A percentile compares a stretch with the other conserved stretches of the same genome.
Conservation (phyloP, 2,797 vertebrate species). For the Mus minutoides region DNA sequence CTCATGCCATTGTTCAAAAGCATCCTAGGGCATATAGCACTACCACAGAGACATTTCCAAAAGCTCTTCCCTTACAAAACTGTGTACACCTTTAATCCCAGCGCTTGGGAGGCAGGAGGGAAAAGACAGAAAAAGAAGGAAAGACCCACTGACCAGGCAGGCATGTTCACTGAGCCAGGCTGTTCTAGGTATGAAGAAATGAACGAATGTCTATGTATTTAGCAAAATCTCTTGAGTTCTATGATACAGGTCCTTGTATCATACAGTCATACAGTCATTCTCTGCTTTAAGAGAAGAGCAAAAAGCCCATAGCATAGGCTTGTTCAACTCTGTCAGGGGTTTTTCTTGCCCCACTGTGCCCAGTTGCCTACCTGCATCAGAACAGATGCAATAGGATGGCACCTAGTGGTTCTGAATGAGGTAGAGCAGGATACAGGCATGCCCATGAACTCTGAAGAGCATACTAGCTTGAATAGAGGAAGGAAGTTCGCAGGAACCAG, state of each 20-base stretch:
- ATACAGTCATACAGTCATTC: background rate
- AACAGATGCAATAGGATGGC: background rate
- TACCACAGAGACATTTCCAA: background rate
- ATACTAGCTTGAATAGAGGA: slow-evolving; percentile 8
- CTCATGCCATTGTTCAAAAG: background rate
- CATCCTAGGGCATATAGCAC: background rate
- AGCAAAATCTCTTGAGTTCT: slow-evolving; percentile 45
- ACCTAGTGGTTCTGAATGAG: background rate
- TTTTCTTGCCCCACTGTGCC: background rate
- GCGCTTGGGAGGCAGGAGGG: background rate
- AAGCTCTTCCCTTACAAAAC: slow-evolving; percentile 11
- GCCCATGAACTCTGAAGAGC: background rate
- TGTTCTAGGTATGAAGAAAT: slow-evolving; percentile 67
- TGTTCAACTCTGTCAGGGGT: background rate
- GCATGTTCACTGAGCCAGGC: slow-evolving; percentile 51
- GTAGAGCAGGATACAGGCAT: background rate
- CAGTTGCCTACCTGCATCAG: background rate
- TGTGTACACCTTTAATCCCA: background rate
- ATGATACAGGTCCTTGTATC: background rate
- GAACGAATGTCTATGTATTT: slow-evolving; percentile 39
- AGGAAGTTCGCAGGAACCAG: slow-evolving; percentile 40
- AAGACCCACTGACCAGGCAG: slow-evolving; percentile 12
- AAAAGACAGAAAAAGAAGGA: background rate
- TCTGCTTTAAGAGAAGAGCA: slow-evolving; percentile 7
- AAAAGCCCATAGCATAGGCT: background rate